Percentiles rank a stretch among this genome's conserved stretches.
phyloP scores from a whole-genome alignment of 2,888 invertebrate genomes.

The Chorisops tibialis region DNA sequence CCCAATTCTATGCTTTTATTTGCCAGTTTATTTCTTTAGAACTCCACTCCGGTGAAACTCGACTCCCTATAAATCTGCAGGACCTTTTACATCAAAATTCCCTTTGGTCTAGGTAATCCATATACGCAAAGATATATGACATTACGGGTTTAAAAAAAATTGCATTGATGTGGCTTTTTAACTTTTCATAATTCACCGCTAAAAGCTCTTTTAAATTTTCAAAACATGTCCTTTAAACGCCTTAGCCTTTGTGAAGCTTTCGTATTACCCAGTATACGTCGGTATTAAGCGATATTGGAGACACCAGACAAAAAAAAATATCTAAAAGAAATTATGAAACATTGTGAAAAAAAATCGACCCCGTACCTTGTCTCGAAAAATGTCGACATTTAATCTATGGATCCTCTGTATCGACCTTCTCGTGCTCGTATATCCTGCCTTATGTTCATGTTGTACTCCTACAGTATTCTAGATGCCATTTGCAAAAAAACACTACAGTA shows the following conservation, averaged over 20 bases:
- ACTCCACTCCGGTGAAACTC: no score
- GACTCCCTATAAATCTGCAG: no score
- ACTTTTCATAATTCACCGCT: conserved; percentile 54
- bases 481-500: background rate
- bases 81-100: no score
- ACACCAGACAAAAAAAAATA: background rate
- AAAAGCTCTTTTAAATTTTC: conserved; percentile 53
- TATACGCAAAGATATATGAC: conserved; percentile 33
- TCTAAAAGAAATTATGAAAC: background rate
- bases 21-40: no score
- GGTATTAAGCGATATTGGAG: background rate
- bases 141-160: conserved; percentile 31
- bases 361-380: background rate
- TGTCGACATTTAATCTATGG: conserved; percentile 9
- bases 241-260: background rate
- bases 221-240: conserved; percentile 36
- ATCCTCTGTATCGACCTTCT: background rate
- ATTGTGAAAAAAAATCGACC: conserved; percentile 5
- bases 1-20: no score
- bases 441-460: background rate
- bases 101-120: conserved; percentile 1
- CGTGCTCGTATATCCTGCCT: background rate
- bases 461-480: conserved; percentile 14
- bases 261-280: no score
- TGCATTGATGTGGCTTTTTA: conserved; percentile 53